Percentiles rank a stretch among this genome's conserved stretches.
phyloP scores from a whole-genome alignment of 2,888 invertebrate species.

The Nephrotoma guestfalica region DNA sequence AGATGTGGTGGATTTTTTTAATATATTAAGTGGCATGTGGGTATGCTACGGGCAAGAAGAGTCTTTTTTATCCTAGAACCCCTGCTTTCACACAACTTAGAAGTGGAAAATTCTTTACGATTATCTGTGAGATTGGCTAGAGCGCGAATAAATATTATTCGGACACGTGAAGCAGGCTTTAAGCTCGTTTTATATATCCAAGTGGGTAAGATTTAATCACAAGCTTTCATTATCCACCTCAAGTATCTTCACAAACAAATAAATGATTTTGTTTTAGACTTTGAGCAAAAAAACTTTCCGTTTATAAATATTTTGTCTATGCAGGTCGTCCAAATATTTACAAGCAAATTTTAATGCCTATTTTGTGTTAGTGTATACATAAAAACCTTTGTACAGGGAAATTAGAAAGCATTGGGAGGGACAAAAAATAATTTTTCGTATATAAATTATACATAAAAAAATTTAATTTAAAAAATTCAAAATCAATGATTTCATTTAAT shows the following conservation, averaged over 20 bases:
- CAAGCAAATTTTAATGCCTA: neutral
- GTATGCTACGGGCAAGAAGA: too few species aligned
- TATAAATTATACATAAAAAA: neutral
- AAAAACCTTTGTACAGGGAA: neutral
- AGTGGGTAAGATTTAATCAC: neutral
- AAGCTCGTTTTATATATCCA: too few species aligned
- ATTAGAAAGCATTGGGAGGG: neutral
- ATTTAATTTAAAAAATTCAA: neutral
- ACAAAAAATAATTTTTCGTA: neutral
- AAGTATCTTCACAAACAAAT: neutral
- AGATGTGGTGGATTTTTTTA: too few species aligned
- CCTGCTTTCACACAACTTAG: too few species aligned
- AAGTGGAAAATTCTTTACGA: too few species aligned
- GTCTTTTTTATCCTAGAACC: too few species aligned
- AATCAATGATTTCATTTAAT: neutral
- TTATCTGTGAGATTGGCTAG: too few species aligned
- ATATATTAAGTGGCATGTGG: too few species aligned
- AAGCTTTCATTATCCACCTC: neutral
- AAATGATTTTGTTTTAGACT: neutral
- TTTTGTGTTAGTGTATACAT: neutral
- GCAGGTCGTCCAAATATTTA: neutral
- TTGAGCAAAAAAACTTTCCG: neutral
- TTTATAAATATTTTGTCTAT: neutral
- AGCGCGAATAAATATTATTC: too few species aligned
- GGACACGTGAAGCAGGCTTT: too few species aligned